Percentiles rank a stretch among this genome's conserved stretches.
phyloP scores from a whole-genome alignment of 2,797 vertebrate genomes.

The Poeciliopsis presidionis region DNA sequence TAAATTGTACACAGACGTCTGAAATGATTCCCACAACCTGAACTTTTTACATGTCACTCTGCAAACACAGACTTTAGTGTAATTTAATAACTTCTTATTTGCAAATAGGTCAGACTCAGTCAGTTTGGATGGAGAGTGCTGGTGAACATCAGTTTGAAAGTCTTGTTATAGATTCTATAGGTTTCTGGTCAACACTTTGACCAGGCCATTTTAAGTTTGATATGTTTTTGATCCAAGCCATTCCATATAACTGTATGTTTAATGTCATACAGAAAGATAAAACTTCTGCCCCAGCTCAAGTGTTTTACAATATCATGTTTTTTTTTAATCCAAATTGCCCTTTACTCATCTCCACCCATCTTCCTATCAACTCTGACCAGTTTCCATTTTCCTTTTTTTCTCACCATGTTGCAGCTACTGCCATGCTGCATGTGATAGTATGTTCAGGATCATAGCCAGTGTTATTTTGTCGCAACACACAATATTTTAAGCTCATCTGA shows the following conservation, averaged over 20 bases:
- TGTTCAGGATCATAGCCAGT: neutral
- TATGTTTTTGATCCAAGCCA: neutral
- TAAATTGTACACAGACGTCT: slow-evolving; percentile 4
- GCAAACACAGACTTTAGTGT: neutral
- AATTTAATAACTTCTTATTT: neutral
- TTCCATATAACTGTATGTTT: neutral
- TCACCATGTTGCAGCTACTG: neutral
- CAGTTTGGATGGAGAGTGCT: neutral
- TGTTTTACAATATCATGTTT: neutral
- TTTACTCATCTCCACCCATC: neutral
- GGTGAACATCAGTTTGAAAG: neutral
- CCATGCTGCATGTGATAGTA: neutral
- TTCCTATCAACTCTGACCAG: neutral
- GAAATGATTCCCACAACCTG: neutral
- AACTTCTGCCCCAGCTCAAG: neutral
- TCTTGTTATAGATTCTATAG: neutral
- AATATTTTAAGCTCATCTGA: neutral
- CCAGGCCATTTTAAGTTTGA: neutral
- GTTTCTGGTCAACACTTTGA: neutral
- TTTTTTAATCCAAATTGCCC: neutral
- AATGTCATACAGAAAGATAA: neutral
- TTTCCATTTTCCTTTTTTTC: neutral
- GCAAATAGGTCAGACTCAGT: neutral
- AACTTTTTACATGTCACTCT: neutral
- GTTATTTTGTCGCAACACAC: neutral